A percentile compares a stretch with the other conserved stretches of the same genome.
Conservation (phyloP, 2,888 invertebrate species). For the Ferdinandea cuprea region DNA sequence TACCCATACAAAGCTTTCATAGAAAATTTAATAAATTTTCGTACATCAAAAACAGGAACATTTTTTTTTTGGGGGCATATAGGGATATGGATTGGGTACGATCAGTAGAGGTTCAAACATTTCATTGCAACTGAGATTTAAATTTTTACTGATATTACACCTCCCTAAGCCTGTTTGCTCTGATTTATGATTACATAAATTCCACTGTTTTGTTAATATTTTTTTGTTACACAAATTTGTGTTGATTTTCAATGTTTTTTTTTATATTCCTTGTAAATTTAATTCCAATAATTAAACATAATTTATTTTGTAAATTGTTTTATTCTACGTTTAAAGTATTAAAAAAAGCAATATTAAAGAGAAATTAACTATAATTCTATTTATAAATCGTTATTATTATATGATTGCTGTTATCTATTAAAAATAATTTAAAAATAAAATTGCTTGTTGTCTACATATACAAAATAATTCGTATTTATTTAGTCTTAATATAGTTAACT, state of each 20-base stretch:
- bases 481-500: constrained; percentile 19
- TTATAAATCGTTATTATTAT: constrained; percentile 20
- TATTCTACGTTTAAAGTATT: constrained; percentile 21
- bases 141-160: no score
- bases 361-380: constrained; percentile 24
- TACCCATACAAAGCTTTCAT: no score
- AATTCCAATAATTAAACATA: no score
- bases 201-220: not conserved
- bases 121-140: no score
- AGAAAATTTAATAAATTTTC: no score
- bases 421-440: constrained; percentile 41
- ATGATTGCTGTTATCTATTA: constrained; percentile 28
- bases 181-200: no score
- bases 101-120: no score
- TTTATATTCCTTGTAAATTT: not conserved
- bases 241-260: no score
- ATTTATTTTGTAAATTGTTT: not conserved
- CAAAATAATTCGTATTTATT: constrained; percentile 25
- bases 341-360: constrained; percentile 40
- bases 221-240: not conserved
- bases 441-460: constrained; percentile 25
- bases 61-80: no score
- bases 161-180: no score
- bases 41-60: no score
- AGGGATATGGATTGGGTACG: no score